Evolutionary conservation across 2,888 invertebrate species (phyloP).

Genomic region (Amphiduros pacificus): DNA sequence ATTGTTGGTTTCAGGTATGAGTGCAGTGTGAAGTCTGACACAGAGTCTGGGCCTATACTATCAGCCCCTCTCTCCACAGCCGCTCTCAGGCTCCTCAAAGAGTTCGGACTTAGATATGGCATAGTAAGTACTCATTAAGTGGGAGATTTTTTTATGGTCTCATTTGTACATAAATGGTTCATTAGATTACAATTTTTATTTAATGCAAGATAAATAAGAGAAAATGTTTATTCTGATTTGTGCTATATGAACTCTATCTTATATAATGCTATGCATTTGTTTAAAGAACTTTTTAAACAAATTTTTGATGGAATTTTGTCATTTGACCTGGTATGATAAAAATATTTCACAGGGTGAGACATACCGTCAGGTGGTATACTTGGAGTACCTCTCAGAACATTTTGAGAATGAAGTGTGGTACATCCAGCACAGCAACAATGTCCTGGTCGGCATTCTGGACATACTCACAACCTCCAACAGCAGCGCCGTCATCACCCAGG

Average conservation of each 20-base stretch:
- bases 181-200: neutral
- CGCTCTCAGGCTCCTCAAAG: conserved; percentile 42
- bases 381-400: conserved; percentile 38
- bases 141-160: neutral
- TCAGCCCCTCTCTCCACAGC: conserved; percentile 40
- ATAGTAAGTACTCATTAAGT: conserved; percentile 35
- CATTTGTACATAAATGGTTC: neutral
- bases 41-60: neutral
- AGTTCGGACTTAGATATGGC: conserved; percentile 50
- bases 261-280: too few relatives aligned
- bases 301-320: too few relatives aligned
- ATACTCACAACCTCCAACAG: conserved; percentile 26
- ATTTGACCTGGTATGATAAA: too few relatives aligned
- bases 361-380: conserved; percentile 40
- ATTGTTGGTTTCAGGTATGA: too few relatives aligned
- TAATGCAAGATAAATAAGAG: neutral
- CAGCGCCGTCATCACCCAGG: conserved; percentile 37
- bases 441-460: conserved; percentile 38
- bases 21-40: too few relatives aligned
- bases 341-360: conserved; percentile 41
- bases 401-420: conserved; percentile 42
- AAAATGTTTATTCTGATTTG: neutral
- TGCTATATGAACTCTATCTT: too few relatives aligned
- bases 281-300: too few relatives aligned
- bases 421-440: conserved; percentile 35